These are phyloP conservation scores for Arrhamphus sclerolepis DNA, from an alignment of 2,797 vertebrate species.

Conservation along the genomic window DNA sequence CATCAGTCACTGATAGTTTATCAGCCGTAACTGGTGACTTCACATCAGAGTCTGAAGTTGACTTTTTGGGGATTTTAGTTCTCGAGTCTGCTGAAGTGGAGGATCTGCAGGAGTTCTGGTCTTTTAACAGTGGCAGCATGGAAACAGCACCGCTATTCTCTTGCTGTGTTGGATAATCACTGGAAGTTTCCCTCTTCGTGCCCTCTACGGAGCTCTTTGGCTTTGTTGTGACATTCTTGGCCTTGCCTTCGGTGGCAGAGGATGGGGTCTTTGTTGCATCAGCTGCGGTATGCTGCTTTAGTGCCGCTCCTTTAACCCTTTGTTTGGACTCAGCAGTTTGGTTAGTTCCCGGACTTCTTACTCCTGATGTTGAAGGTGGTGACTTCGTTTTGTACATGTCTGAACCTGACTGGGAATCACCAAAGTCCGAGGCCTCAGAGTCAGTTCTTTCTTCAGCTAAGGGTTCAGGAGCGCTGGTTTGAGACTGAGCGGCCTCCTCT, in stretches of 20 bases:
- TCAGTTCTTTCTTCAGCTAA: slow-evolving; percentile 61
- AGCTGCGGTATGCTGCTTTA: slow-evolving; percentile 35
- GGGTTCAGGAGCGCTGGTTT: slow-evolving; percentile 60
- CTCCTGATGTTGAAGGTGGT: slow-evolving; percentile 19
- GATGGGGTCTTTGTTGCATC: slow-evolving; percentile 57
- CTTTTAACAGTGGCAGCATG: slow-evolving; percentile 57
- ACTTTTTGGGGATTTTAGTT: slow-evolving; percentile 79
- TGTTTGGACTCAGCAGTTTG: slow-evolving; percentile 47
- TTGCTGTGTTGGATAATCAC: slow-evolving; percentile 38
- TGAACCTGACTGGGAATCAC: slow-evolving; percentile 64
- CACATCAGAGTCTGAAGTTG: slow-evolving; percentile 55
- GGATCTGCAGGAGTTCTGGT: slow-evolving; percentile 48
- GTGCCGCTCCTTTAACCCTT: slow-evolving; percentile 46
- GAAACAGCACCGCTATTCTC: slow-evolving; percentile 40
- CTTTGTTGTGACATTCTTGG: slow-evolving; percentile 58
- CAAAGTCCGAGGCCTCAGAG: slow-evolving; percentile 78
- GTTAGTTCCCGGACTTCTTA: slow-evolving; percentile 49
- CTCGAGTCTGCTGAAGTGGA: slow-evolving; percentile 40
- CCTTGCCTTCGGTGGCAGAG: slow-evolving; percentile 56
- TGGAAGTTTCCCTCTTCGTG: slow-evolving; percentile 30
- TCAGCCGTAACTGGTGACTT: slow-evolving; percentile 66
- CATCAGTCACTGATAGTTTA: slow-evolving; percentile 37
- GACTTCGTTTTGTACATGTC: slow-evolving; percentile 69
- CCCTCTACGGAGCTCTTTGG: slow-evolving; percentile 53
- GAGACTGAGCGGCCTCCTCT: slow-evolving; percentile 77